Percentiles rank a stretch among this genome's conserved stretches.
Evolutionary conservation across 2,797 vertebrate species (phyloP).

Genomic region (Gallirallus australis): DNA sequence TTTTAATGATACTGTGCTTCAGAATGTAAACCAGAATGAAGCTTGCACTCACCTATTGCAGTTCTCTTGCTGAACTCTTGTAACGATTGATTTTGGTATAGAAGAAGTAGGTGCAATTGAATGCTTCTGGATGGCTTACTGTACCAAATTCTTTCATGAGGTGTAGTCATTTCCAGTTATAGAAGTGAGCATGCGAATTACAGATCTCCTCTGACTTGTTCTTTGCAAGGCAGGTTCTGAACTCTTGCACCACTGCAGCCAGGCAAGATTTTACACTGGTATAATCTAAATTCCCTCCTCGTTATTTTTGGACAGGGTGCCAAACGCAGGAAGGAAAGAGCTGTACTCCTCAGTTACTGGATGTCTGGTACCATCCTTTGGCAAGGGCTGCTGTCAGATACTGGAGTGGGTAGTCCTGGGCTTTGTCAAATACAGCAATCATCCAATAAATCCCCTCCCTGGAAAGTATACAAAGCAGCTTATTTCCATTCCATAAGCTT

Average conservation of each 20-base stretch:
- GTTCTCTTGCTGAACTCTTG: slow-evolving; percentile 58
- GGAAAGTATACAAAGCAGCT: slow-evolving; percentile 60
- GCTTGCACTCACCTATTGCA: slow-evolving; percentile 67
- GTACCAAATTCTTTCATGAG: slow-evolving; percentile 64
- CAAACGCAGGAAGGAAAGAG: slow-evolving; percentile 12
- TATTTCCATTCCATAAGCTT: slow-evolving; percentile 66
- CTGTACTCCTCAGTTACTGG: neutral
- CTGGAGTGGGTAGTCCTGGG: slow-evolving; percentile 32
- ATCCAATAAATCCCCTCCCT: slow-evolving; percentile 49
- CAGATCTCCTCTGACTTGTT: neutral
- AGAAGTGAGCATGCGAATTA: neutral
- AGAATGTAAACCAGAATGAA: slow-evolving; percentile 71
- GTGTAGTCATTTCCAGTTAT: neutral
- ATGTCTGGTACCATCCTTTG: slow-evolving; percentile 47
- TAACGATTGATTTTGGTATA: slow-evolving; percentile 70
- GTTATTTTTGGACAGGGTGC: neutral
- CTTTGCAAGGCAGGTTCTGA: slow-evolving; percentile 28
- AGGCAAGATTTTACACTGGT: slow-evolving; percentile 50
- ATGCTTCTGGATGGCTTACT: slow-evolving; percentile 83
- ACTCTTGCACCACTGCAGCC: slow-evolving; percentile 58
- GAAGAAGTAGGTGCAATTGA: slow-evolving; percentile 86
- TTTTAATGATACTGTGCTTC: slow-evolving; percentile 67
- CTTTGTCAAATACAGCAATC: slow-evolving; percentile 18
- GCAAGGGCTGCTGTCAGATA: slow-evolving; percentile 28
- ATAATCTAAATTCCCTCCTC: slow-evolving; percentile 44